Base-by-base conservation (phyloP, 2,113 vertebrate species). In the Microtus ochrogaster region DNA sequence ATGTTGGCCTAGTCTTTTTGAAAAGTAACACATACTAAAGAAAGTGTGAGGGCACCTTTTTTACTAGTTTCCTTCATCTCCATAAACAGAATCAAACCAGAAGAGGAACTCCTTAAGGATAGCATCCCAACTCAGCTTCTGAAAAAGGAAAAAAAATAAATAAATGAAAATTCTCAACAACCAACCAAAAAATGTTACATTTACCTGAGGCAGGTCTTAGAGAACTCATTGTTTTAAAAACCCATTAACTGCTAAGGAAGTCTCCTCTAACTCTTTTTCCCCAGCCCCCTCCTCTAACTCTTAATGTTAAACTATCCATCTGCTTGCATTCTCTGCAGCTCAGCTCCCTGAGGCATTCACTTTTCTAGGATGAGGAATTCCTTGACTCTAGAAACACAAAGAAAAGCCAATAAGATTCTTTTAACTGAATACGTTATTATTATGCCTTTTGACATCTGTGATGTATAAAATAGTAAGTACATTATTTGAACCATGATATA, bases 401-500 rank as follows among this genome's bases (percentile, higher is more conserved):
- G 66, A 58, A 85, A 47, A 84, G 21, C 7, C 30, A 70, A 26
- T 47, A 70, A 58, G 39, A 66, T 78, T 41, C 16, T 61, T 78
- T 47, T 77, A 74, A 44, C 26, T 65, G 85, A 52, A 73, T 52
- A 7, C 52, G 6, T 61, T 68, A 10, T 78, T 72, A 33, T 87
- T 72, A 63, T 79, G 5, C 39, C 52, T 52, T 87, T 87, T 73
- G 74, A 87, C 19, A 63, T 52, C 41, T 36, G 10, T 74, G 13
- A 74, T 63, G 26, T 89, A 61, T 84, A 16, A 89, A 94, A 94
- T 41, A 97, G 63, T 66, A 85, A 92, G 63, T 36, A 44, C 1
- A 36, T 73, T 79, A 52, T 68, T 90, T 41, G 16, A 95, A 91
- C 28, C 33, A 83, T 33, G 24, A 3, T 39, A 26, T 76, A 36